phyloP scores from a whole-genome alignment of 1,140 invertebrate genomes.

The Diachasmimorpha longicaudata region DNA sequence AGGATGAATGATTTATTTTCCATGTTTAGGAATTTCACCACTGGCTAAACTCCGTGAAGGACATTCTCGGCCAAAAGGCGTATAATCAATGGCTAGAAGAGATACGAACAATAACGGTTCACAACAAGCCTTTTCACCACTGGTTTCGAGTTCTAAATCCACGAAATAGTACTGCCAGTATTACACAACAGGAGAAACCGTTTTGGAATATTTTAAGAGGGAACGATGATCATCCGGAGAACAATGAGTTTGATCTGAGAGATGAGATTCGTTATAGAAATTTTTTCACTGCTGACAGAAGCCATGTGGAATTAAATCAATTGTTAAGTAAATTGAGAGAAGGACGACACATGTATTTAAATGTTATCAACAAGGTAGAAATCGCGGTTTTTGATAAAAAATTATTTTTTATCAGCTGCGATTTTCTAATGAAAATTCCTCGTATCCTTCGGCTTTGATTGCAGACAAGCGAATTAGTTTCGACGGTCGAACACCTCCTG shows the following conservation, averaged over 20 bases:
- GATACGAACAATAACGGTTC: conserved; percentile 26
- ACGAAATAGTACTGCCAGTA: neutral
- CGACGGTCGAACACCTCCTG: neutral
- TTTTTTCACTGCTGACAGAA: neutral
- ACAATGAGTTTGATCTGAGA: neutral
- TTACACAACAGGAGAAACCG: neutral
- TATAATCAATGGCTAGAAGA: conserved; percentile 38
- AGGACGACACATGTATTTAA: neutral
- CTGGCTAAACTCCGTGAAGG: conserved; percentile 39
- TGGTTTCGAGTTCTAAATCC: conserved; percentile 32
- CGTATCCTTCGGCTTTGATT: neutral
- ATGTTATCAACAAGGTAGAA: conserved; percentile 14
- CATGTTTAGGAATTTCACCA: conserved; percentile 37
- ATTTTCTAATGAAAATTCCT: too few relatives aligned
- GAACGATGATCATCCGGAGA: neutral
- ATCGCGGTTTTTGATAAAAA: neutral
- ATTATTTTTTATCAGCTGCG: too few relatives aligned
- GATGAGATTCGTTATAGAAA: neutral
- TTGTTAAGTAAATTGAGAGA: conserved; percentile 12
- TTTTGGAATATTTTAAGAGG: neutral
- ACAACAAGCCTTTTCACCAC: conserved; percentile 36
- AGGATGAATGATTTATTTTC: too few relatives aligned
- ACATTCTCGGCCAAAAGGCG: conserved; percentile 27
- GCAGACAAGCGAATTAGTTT: neutral
- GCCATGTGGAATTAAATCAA: neutral